Conservation (phyloP, 2,113 vertebrate genomes). For the Psephotus haematonotus region DNA sequence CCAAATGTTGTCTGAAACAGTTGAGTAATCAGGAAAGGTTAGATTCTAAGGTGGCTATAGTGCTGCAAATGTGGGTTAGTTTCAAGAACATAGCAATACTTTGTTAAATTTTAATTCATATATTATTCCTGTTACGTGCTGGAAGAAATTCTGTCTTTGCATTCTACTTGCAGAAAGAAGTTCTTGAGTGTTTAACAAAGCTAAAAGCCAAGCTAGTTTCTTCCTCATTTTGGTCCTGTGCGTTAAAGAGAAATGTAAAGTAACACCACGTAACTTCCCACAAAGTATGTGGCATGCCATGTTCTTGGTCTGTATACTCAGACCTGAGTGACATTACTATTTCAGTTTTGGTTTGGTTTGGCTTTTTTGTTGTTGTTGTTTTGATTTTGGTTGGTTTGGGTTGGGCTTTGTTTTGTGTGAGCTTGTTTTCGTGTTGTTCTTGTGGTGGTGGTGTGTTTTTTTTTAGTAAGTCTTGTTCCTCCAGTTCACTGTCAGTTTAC, state of each 20-base stretch:
- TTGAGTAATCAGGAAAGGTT: not conserved
- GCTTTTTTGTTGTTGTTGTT: not conserved
- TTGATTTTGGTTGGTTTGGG: not conserved
- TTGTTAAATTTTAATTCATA: not conserved
- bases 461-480: not conserved
- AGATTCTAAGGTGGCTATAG: not conserved
- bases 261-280: not conserved
- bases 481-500: not conserved
- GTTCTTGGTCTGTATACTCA: not conserved
- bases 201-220: not conserved
- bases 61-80: not conserved
- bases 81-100: not conserved
- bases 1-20: not conserved
- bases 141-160: not conserved
- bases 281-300: not conserved
- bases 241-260: not conserved
- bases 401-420: not conserved
- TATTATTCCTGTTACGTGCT: not conserved
- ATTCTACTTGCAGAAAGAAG: not conserved
- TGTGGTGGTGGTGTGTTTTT: not conserved
- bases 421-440: not conserved
- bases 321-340: not conserved
- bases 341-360: not conserved
- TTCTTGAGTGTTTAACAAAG: not conserved
- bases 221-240: not conserved